phyloP scores from a whole-genome alignment of 2,888 invertebrate genomes.

The Pyrrhia umbra region DNA sequence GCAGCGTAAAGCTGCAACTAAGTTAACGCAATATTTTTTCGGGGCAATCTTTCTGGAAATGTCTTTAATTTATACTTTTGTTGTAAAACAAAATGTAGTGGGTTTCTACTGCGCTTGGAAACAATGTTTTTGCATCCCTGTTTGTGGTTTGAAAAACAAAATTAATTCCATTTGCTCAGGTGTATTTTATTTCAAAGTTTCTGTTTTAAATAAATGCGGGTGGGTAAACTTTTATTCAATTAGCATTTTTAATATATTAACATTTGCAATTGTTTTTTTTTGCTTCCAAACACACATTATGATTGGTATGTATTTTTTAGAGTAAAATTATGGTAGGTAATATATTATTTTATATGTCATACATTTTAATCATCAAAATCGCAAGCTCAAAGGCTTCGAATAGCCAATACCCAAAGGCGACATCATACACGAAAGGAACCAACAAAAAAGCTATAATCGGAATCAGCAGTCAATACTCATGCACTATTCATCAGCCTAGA shows the following conservation, averaged over 20 bases:
- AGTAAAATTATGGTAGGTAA: too few species aligned
- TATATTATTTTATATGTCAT: too few species aligned
- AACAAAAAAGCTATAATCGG: not conserved
- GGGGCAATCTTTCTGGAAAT: conserved; percentile 60
- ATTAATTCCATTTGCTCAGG: conserved; percentile 31
- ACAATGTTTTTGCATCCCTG: conserved; percentile 34
- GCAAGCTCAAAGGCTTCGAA: not conserved
- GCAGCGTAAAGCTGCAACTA: conserved; percentile 53
- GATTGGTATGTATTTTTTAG: too few species aligned
- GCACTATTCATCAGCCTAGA: conserved; percentile 46
- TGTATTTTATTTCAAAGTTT: conserved; percentile 31
- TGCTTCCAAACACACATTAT: not conserved
- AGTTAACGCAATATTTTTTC: conserved; percentile 62
- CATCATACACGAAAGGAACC: not conserved
- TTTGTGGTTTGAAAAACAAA: conserved; percentile 21
- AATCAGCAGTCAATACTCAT: conserved; percentile 26
- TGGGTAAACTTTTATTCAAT: conserved; percentile 27
- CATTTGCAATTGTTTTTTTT: not conserved
- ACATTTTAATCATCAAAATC: too few species aligned
- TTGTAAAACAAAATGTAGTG: conserved; percentile 37
- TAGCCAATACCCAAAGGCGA: not conserved
- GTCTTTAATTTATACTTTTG: conserved; percentile 62
- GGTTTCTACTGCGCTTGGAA: conserved; percentile 29
- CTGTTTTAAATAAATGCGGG: conserved; percentile 29
- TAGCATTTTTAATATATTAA: conserved; percentile 29